phyloP scores from a whole-genome alignment of 2,797 vertebrate species.

The Muscicapa striata region DNA sequence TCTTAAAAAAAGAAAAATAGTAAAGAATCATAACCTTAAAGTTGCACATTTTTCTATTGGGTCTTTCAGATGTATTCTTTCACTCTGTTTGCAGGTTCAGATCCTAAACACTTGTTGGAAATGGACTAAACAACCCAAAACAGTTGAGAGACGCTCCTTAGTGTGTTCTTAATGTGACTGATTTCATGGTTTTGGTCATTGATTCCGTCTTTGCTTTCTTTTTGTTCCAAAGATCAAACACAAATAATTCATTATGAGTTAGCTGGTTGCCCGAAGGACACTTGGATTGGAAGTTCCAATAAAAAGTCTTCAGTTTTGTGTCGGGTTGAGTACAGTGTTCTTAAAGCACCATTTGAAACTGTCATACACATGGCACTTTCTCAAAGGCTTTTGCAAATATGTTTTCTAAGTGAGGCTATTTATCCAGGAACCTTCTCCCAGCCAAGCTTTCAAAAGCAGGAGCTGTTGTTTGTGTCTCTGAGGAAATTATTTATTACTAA shows the following conservation, averaged over 20 bases:
- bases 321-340: slow-evolving; percentile 3
- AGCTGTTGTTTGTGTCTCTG: slow-evolving; percentile 31
- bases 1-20: background rate
- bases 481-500: slow-evolving; percentile 52
- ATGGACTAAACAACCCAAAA: background rate
- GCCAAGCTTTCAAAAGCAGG: slow-evolving; percentile 14
- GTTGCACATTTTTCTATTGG: background rate
- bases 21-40: background rate
- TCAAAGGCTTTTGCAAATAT: slow-evolving; percentile 38
- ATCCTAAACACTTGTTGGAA: background rate
- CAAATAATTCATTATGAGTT: background rate
- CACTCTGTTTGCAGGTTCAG: slow-evolving; percentile 19
- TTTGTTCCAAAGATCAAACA: background rate
- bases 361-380: background rate
- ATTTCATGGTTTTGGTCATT: background rate
- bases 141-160: background rate
- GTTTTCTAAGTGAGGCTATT: slow-evolving; percentile 35
- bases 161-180: background rate
- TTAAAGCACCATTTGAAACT: background rate
- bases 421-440: slow-evolving; percentile 34
- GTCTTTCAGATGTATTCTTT: background rate
- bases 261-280: background rate
- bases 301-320: background rate
- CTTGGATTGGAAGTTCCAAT: background rate
- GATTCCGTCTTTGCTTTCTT: background rate